phyloP scores from a whole-genome alignment of 92 coral and sea anemone genomes.

The Porites lobata region DNA sequence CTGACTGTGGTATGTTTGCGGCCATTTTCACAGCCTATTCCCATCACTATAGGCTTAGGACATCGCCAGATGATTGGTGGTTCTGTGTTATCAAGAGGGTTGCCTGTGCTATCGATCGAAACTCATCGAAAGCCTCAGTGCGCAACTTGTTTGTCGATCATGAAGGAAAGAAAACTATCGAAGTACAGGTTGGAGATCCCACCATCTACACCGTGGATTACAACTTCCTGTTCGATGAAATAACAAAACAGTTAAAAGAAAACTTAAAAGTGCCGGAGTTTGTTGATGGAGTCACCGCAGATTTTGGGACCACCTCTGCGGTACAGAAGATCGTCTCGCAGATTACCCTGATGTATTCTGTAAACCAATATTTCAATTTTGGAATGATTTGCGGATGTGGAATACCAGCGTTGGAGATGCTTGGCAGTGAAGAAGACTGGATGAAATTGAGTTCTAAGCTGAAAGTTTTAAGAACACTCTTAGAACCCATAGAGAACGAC shows the following conservation, averaged over 20 bases:
- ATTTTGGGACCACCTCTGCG: conserved; percentile 65
- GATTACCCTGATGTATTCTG: conserved; percentile 64
- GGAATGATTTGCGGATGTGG: neutral
- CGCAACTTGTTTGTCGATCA: conserved; percentile 8
- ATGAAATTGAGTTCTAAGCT: conserved; percentile 48
- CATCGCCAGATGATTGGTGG: too few relatives aligned
- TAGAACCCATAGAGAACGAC: conserved; percentile 55
- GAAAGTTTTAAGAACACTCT: conserved; percentile 41
- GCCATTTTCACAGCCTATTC: too few relatives aligned
- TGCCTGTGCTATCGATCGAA: neutral
- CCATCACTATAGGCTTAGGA: too few relatives aligned
- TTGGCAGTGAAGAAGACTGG: conserved; percentile 74
- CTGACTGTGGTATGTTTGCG: too few relatives aligned
- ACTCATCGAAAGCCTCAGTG: conserved; percentile 56
- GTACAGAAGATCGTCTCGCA: conserved; percentile 71
- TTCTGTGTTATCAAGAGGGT: too few relatives aligned
- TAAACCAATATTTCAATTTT: conserved; percentile 51
- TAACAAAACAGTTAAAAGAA: too few relatives aligned
- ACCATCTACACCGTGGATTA: too few relatives aligned
- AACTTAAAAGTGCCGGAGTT: conserved; percentile 4
- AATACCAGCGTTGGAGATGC: conserved; percentile 56
- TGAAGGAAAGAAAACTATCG: conserved; percentile 63
- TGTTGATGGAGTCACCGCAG: conserved; percentile 78
- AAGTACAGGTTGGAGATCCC: conserved; percentile 59
- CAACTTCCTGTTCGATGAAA: too few relatives aligned